Percentiles rank a stretch among this genome's conserved stretches.
These are phyloP conservation scores for Oscheius sp. DNA, from an alignment of 2,888 invertebrate genomes.

Conservation along the genomic window DNA sequence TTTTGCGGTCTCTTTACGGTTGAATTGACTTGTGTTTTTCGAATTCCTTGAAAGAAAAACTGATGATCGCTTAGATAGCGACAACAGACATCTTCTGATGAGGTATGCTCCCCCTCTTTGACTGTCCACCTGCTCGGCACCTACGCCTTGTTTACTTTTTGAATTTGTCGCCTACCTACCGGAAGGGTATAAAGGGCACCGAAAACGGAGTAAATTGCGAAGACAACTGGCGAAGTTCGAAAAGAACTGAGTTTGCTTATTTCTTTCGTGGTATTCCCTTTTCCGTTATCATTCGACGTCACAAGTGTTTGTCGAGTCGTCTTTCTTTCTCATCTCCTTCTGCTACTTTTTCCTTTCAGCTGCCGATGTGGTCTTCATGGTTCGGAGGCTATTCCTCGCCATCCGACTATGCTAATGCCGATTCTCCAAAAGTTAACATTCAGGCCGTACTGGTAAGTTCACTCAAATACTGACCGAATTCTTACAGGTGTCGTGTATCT, in stretches of 20 bases:
- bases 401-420: constrained; percentile 50
- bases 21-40: no score
- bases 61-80: no score
- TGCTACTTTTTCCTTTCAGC: constrained; percentile 1
- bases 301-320: background rate
- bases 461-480: background rate
- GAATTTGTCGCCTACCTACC: no score
- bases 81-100: no score
- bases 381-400: constrained; percentile 55
- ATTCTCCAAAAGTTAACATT: constrained; percentile 45
- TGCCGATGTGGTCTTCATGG: constrained; percentile 41
- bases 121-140: no score
- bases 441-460: constrained; percentile 42
- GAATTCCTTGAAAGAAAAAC: no score
- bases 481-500: constrained; percentile 54
- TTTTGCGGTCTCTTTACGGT: no score
- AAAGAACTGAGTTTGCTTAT: background rate
- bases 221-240: no score
- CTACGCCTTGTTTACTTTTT: no score
- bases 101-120: no score
- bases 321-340: background rate
- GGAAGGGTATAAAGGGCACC: no score
- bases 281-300: background rate
- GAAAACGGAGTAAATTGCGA: no score
- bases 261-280: background rate